These are phyloP conservation scores for Zingel zingel DNA, from an alignment of 2,113 vertebrate genomes.

Conservation along the genomic window DNA sequence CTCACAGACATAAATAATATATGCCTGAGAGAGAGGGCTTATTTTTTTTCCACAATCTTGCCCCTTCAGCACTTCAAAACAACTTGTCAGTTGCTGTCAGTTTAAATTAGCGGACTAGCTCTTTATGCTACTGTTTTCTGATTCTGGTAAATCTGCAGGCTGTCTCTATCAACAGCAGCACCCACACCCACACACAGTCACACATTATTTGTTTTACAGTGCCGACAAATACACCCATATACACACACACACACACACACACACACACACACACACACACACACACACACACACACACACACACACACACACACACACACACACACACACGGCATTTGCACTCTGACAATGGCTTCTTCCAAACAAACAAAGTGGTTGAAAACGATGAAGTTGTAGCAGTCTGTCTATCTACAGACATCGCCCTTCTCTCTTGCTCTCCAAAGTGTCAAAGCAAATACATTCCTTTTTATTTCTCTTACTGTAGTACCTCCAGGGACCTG, in stretches of 20 bases:
- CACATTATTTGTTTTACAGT: conserved; percentile 53
- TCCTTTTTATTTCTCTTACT: conserved; percentile 60
- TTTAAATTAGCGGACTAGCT: conserved; percentile 70
- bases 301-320: conserved; percentile 10
- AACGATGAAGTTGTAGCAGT: conserved; percentile 55
- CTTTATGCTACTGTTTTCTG: conserved; percentile 58
- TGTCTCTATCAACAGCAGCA: conserved; percentile 61
- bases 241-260: conserved; percentile 11
- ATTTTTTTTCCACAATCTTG: conserved; percentile 50
- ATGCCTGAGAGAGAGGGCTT: conserved; percentile 48
- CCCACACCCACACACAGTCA: conserved; percentile 10
- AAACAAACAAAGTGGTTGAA: conserved; percentile 59
- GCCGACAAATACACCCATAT: conserved; percentile 21
- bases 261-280: conserved; percentile 4
- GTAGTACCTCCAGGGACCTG: conserved; percentile 47
- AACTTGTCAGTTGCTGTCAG: conserved; percentile 76
- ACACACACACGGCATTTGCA: conserved; percentile 37
- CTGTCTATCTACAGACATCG: conserved; percentile 39
- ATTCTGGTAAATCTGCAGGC: conserved; percentile 73
- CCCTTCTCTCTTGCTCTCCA: conserved; percentile 38
- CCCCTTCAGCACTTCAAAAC: conserved; percentile 75
- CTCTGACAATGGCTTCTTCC: conserved; percentile 34
- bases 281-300: background rate
- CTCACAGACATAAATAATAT: conserved; percentile 57
- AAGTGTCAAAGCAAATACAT: conserved; percentile 64